Evolutionary conservation across 2,888 invertebrate species (phyloP).

Genomic region (Rotaria sp.): DNA sequence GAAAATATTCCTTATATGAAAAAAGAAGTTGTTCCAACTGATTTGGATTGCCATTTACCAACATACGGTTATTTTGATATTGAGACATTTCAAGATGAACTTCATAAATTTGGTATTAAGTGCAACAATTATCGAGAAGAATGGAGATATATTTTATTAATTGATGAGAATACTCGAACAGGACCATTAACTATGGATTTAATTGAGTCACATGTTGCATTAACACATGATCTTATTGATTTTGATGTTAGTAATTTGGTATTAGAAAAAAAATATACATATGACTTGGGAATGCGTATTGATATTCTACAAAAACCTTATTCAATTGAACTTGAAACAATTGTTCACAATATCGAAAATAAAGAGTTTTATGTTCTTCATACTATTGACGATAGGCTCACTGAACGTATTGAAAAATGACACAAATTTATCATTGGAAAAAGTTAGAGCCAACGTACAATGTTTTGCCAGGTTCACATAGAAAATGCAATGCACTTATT

Average conservation of each 20-base stretch:
- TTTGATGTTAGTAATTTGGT: neutral
- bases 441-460: neutral
- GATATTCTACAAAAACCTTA: neutral
- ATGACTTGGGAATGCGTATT: neutral
- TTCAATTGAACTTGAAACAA: neutral
- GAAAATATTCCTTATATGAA: neutral
- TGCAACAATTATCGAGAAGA: too few relatives aligned
- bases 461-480: neutral
- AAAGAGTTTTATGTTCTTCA: neutral
- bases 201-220: neutral
- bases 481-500: neutral
- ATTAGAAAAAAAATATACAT: neutral
- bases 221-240: constrained; percentile 6
- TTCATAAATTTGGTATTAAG: too few relatives aligned
- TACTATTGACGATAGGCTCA: neutral
- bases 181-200: neutral
- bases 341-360: neutral
- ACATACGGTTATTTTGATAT: too few relatives aligned
- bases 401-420: neutral
- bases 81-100: too few relatives aligned
- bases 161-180: neutral
- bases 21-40: neutral
- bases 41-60: too few relatives aligned
- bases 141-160: too few relatives aligned
- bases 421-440: neutral